Conservation (phyloP, 1,140 invertebrate species). For the Nomia melanderi region DNA sequence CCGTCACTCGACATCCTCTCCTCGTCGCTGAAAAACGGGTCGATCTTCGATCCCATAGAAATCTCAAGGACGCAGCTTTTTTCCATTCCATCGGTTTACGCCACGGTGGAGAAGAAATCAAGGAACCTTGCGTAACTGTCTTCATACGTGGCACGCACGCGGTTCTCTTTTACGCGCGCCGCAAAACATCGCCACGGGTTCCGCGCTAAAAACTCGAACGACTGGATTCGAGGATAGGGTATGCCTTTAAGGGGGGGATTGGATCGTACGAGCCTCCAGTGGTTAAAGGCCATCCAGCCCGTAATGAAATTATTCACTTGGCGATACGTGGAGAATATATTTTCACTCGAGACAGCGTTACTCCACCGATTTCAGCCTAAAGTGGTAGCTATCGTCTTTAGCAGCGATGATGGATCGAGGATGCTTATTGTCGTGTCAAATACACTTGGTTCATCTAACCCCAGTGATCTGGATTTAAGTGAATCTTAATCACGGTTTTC, state of each 20-base stretch:
- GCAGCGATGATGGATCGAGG: too few relatives aligned
- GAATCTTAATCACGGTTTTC: too few relatives aligned
- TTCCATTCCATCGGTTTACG: constrained; percentile 20
- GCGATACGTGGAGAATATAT: constrained; percentile 2
- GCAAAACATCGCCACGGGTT: constrained; percentile 19
- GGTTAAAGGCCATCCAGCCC: not conserved
- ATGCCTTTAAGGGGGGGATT: not conserved
- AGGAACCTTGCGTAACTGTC: constrained; percentile 43
- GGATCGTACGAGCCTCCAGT: not conserved
- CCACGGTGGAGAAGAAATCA: constrained; percentile 21
- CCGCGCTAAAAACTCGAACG: constrained; percentile 34
- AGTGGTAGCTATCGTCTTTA: too few relatives aligned
- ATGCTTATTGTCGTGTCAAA: too few relatives aligned
- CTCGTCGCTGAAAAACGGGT: not conserved
- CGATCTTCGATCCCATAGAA: not conserved
- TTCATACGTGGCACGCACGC: constrained; percentile 29
- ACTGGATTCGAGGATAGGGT: constrained; percentile 14
- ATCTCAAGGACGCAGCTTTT: constrained; percentile 11
- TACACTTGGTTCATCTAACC: too few relatives aligned
- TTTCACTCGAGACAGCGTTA: not conserved
- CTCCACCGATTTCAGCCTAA: too few relatives aligned
- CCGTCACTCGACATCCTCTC: not conserved
- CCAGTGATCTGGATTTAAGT: too few relatives aligned
- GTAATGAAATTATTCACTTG: not conserved
- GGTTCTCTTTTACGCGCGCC: constrained; percentile 21